Evolutionary conservation across 2,113 vertebrate species (phyloP).

Genomic region (Sceloporus undulatus): DNA sequence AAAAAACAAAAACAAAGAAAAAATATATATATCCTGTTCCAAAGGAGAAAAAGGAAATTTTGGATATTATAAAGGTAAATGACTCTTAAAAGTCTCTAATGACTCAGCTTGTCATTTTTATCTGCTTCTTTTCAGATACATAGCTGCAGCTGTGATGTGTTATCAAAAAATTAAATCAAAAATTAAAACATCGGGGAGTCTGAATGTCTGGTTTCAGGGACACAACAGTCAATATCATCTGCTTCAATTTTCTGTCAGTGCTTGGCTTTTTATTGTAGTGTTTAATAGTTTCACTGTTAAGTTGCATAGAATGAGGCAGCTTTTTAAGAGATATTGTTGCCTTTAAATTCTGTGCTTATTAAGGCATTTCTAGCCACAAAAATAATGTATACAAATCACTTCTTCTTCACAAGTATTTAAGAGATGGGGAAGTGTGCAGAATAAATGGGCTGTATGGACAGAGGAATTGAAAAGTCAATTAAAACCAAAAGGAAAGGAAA

Average conservation of each 20-base stretch:
- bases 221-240: slow-evolving; percentile 73
- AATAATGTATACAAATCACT: slow-evolving; percentile 11
- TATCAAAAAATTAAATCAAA: slow-evolving; percentile 84
- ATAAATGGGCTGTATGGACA: not conserved
- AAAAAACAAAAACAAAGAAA: not conserved
- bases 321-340: slow-evolving; percentile 26
- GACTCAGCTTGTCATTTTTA: slow-evolving; percentile 62
- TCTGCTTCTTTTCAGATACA: slow-evolving; percentile 61
- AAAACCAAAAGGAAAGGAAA: not conserved
- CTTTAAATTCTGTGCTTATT: slow-evolving; percentile 19
- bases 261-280: slow-evolving; percentile 43
- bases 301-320: slow-evolving; percentile 49
- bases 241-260: slow-evolving; percentile 60
- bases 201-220: slow-evolving; percentile 75
- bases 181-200: slow-evolving; percentile 80
- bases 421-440: not conserved
- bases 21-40: slow-evolving; percentile 14
- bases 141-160: slow-evolving; percentile 59
- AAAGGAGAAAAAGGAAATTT: slow-evolving; percentile 48
- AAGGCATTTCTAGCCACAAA: slow-evolving; percentile 40
- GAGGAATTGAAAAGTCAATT: not conserved
- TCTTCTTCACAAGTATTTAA: not conserved
- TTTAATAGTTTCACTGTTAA: slow-evolving; percentile 50
- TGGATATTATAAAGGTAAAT: slow-evolving; percentile 42
- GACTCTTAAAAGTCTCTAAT: slow-evolving; percentile 57